These are phyloP conservation scores for Nesogale talazaci DNA, from an alignment of 2,113 vertebrate species.

Conservation along the genomic window DNA sequence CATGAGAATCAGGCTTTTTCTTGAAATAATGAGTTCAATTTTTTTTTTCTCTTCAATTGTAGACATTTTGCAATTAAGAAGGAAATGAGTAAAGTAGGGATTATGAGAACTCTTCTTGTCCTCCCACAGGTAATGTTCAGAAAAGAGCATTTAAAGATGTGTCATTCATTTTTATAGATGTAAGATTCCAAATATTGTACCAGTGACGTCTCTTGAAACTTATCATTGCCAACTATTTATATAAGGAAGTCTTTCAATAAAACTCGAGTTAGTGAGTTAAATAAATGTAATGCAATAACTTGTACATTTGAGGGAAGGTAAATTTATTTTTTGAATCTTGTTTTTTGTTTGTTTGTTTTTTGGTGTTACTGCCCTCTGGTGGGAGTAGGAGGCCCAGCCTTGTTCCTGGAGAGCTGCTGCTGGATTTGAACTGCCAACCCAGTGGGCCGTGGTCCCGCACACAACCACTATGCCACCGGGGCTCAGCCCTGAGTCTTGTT, in stretches of 20 bases:
- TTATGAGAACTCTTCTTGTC: background rate
- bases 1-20: background rate
- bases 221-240: conserved; percentile 1
- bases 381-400: no score
- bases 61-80: background rate
- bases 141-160: conserved; percentile 15
- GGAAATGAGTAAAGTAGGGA: no score
- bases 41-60: background rate
- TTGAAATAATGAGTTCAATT: background rate
- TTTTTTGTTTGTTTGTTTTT: no score
- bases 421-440: no score
- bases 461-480: no score
- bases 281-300: background rate
- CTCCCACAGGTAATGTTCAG: background rate
- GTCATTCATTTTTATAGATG: conserved; percentile 10
- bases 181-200: conserved; percentile 30
- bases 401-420: no score
- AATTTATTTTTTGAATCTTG: background rate
- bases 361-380: no score
- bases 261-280: conserved; percentile 14
- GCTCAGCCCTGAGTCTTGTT: no score
- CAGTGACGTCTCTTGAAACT: background rate
- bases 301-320: conserved; percentile 12
- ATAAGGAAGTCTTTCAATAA: background rate
- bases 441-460: no score